phyloP scores from a whole-genome alignment of 2,888 invertebrate genomes.

The Pyrrhia umbra region DNA sequence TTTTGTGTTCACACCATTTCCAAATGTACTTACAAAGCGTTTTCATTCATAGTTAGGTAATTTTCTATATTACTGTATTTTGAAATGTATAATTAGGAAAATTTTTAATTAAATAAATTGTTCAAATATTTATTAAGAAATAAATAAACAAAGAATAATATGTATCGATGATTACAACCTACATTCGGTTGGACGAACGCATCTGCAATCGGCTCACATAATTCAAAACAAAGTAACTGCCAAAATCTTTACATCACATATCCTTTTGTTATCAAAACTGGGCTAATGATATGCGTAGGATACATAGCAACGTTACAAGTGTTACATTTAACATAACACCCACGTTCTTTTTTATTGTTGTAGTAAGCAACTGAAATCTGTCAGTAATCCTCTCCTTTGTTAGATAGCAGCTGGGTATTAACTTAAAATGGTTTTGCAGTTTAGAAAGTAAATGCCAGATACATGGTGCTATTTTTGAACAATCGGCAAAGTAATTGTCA shows the following conservation, averaged over 20 bases:
- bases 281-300: constrained; percentile 73
- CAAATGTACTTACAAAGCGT: too few species aligned
- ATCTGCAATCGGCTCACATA: constrained; percentile 36
- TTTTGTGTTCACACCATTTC: too few species aligned
- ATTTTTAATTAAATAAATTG: too few species aligned
- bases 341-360: constrained; percentile 49
- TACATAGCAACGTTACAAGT: constrained; percentile 52
- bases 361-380: constrained; percentile 36
- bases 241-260: constrained; percentile 57
- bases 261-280: constrained; percentile 63
- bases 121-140: too few species aligned
- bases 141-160: too few species aligned
- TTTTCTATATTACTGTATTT: too few species aligned
- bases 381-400: constrained; percentile 46
- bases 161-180: not conserved
- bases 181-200: not conserved
- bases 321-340: constrained; percentile 51
- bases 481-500: not conserved
- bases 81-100: too few species aligned
- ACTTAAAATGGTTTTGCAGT: constrained; percentile 14
- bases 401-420: constrained; percentile 28
- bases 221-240: constrained; percentile 43
- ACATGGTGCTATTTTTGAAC: constrained; percentile 34
- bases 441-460: constrained; percentile 34
- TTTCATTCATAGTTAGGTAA: too few species aligned